Percentiles rank a stretch among this genome's conserved stretches.
Evolutionary conservation across 2,888 invertebrate species (phyloP).

Genomic region (Melanotus villosus): DNA sequence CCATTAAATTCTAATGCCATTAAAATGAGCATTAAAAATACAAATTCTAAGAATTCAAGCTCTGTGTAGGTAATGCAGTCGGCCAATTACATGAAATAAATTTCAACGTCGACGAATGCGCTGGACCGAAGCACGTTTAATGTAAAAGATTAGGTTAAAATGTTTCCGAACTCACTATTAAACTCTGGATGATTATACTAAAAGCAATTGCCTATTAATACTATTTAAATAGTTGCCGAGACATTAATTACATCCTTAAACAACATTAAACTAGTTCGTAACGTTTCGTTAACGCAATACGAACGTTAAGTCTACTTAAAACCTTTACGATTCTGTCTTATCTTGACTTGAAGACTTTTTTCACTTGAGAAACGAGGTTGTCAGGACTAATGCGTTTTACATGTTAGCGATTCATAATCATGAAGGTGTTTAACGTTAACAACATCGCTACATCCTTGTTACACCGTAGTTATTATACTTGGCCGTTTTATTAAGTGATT

Average conservation of each 20-base stretch:
- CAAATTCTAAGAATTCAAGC: slow-evolving; percentile 49
- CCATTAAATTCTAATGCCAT: slow-evolving; percentile 53
- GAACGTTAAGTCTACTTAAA: slow-evolving; percentile 16
- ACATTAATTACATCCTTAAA: slow-evolving; percentile 56
- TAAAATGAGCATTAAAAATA: slow-evolving; percentile 54
- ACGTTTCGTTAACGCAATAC: slow-evolving; percentile 4
- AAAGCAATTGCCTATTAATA: slow-evolving; percentile 68
- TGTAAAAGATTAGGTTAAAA: slow-evolving; percentile 66
- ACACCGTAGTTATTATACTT: slow-evolving; percentile 63
- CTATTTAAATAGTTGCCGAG: slow-evolving; percentile 62
- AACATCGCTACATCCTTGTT: slow-evolving; percentile 66
- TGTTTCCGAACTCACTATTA: slow-evolving; percentile 63
- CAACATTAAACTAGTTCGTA: slow-evolving; percentile 19
- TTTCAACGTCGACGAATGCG: slow-evolving; percentile 28
- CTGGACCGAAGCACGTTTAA: slow-evolving; percentile 59
- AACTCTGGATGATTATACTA: slow-evolving; percentile 64
- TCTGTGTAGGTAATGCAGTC: slow-evolving; percentile 36
- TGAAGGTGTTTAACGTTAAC: slow-evolving; percentile 66
- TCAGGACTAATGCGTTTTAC: slow-evolving; percentile 66
- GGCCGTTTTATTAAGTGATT: slow-evolving; percentile 64
- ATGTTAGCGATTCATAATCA: slow-evolving; percentile 66
- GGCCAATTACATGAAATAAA: slow-evolving; percentile 31
- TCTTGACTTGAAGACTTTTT: slow-evolving; percentile 37
- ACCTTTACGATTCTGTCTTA: slow-evolving; percentile 26
- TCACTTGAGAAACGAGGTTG: slow-evolving; percentile 58